Conservation (phyloP, 2,113 vertebrate species). For the Manacus vitellinus region DNA sequence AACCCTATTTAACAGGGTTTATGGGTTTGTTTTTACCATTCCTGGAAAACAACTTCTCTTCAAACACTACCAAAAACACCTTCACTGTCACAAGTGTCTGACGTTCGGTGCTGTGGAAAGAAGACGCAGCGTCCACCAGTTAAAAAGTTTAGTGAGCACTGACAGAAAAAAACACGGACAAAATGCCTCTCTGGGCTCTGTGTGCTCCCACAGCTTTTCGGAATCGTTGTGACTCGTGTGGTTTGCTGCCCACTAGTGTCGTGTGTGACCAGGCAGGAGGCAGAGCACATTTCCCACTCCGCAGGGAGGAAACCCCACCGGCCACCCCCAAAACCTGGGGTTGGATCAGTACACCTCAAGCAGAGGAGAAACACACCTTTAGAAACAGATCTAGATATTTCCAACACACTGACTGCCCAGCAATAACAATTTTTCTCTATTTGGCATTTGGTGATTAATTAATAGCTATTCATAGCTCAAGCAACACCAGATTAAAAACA, state of each 20-base stretch:
- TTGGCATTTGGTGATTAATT: not conserved
- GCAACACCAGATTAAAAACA: not conserved
- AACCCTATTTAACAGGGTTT: not conserved
- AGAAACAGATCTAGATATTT: rapidly evolving
- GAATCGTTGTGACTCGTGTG: slow-evolving; percentile 9
- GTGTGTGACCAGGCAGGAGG: not conserved
- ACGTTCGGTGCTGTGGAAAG: rapidly evolving
- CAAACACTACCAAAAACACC: not conserved
- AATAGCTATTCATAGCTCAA: not conserved
- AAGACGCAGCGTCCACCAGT: not conserved
- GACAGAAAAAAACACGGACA: not conserved
- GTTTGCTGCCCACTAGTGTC: slow-evolving; percentile 83
- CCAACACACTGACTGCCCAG: not conserved
- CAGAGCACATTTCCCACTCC: not conserved
- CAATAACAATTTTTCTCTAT: not conserved
- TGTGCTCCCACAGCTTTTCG: not conserved
- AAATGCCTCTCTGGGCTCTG: not conserved
- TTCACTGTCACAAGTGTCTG: rapidly evolving
- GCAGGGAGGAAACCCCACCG: not conserved
- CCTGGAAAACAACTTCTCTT: not conserved
- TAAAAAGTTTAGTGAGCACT: not conserved
- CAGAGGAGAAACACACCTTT: not conserved
- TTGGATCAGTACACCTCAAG: not conserved
- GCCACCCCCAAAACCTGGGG: not conserved
- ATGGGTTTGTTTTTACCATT: not conserved